Evolutionary conservation across 2,797 vertebrate species (phyloP), one percentile per base, ranked within the genome.

Genomic region (Cuculus canorus): DNA sequence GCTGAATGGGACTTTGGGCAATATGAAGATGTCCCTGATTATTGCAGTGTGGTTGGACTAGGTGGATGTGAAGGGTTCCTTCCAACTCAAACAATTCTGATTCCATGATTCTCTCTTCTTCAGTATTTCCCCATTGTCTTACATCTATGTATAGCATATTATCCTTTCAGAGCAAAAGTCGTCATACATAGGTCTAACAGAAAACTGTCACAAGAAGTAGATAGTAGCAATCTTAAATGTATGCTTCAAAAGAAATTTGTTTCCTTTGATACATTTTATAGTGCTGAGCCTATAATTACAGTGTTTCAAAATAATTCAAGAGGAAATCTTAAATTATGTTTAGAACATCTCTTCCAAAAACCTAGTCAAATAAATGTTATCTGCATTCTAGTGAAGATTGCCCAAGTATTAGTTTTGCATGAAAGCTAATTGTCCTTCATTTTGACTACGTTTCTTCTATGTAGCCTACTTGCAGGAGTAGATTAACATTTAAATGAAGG

Each of bases 361-460:
- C 7, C 30, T 22, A 69, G 56, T 81, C 52, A 76, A 24, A 11
- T 52, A 10, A 70, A 3, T 76, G 32, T 63, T 88, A 87, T 83
- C 54, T 94, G 43, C 48, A 77, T 93, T 82, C 30, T 91, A 89
- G 82, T 82, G 50, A 90, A 82, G 93, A 71, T 45, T 85, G 37
- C 13, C 16, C 53, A 77, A 78, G 41, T 65, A 79, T 52, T 81
- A 61, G 12, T 64, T 48, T 94, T 91, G 28, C 30, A 27, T 65
- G 15, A 63, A 87, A 94, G 52, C 72, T 86, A 69, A 79, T 90
- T 92, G 23, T 85, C 13, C 22, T 93, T 90, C 45, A 86, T 88
- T 93, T 59, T 69, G 65, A 91, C 64, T 93, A 63, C 53, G 87
- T 48, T 95, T 71, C 8, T 91, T 86, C 22, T 30, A 23, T 5